These are phyloP conservation scores for Nebria salina DNA, from an alignment of 2,888 invertebrate species.

Conservation along the genomic window DNA sequence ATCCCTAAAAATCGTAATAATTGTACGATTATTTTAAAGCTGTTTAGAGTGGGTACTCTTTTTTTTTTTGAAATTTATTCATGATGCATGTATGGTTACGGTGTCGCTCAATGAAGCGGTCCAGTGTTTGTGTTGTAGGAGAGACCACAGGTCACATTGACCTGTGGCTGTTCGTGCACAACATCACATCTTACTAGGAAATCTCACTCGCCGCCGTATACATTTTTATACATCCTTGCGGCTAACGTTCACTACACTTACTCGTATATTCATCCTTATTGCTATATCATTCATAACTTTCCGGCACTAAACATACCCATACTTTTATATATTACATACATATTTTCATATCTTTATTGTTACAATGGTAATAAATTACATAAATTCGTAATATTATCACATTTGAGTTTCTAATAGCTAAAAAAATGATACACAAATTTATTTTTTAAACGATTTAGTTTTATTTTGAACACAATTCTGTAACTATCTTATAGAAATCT, in stretches of 20 bases:
- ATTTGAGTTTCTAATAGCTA: too few relatives aligned
- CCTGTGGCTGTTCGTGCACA: constrained; percentile 28
- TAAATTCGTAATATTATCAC: too few relatives aligned
- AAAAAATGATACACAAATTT: too few relatives aligned
- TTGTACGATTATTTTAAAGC: too few relatives aligned
- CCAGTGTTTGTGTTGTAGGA: constrained; percentile 18
- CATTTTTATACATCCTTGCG: too few relatives aligned
- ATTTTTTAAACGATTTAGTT: too few relatives aligned
- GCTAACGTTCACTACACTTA: background rate
- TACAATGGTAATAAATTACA: too few relatives aligned
- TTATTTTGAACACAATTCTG: too few relatives aligned
- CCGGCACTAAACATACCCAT: background rate
- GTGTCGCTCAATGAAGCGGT: constrained; percentile 23
- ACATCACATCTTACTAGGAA: constrained; percentile 28
- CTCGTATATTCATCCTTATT: constrained; percentile 1
- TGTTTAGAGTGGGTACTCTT: background rate
- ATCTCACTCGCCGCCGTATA: constrained; percentile 14
- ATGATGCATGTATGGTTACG: constrained; percentile 2
- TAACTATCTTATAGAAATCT: too few relatives aligned
- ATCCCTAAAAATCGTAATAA: too few relatives aligned
- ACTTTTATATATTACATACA: background rate
- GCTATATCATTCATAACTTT: background rate
- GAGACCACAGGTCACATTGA: constrained; percentile 18
- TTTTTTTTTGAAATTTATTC: background rate
- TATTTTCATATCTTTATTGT: too few relatives aligned